Conservation (phyloP, 2,113 vertebrate genomes). For the Emydura subglobosa region DNA sequence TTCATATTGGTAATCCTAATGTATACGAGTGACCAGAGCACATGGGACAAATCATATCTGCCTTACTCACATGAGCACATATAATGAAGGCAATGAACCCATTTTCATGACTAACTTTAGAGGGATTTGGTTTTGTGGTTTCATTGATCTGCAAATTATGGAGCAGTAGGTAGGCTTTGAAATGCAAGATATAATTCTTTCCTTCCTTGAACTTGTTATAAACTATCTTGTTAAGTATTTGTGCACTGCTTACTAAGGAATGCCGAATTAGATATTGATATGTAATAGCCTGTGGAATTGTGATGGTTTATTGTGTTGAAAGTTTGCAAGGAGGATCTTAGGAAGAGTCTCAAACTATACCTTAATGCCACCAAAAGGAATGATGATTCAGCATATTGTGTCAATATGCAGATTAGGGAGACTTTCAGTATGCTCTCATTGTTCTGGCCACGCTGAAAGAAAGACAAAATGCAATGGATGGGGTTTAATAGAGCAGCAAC, state of each 20-base stretch:
- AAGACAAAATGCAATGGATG: not conserved
- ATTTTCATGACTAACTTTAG: slow-evolving; percentile 3
- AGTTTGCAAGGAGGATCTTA: slow-evolving; percentile 32
- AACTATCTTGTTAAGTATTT: slow-evolving; percentile 9
- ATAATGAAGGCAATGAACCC: not conserved
- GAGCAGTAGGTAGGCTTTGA: not conserved
- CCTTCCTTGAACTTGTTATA: slow-evolving; percentile 45
- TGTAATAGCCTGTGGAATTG: slow-evolving; percentile 40
- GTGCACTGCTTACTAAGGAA: slow-evolving; percentile 14
- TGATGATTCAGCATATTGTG: not conserved
- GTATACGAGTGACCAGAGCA: slow-evolving; percentile 5
- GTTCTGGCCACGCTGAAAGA: not conserved
- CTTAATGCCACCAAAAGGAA: slow-evolving; percentile 29
- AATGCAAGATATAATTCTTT: not conserved
- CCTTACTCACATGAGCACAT: slow-evolving; percentile 17
- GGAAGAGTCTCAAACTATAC: slow-evolving; percentile 1
- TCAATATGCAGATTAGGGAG: not conserved
- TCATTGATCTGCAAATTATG: not conserved
- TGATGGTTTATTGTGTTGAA: slow-evolving; percentile 18
- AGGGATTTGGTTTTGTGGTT: not conserved
- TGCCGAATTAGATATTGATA: slow-evolving; percentile 18
- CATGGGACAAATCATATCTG: slow-evolving; percentile 36
- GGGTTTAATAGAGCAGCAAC: not conserved
- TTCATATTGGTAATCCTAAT: slow-evolving; percentile 35
- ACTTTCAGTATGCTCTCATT: not conserved